Conservation (phyloP, 2,888 invertebrate species). For the Mimumesa dahlbomi region DNA sequence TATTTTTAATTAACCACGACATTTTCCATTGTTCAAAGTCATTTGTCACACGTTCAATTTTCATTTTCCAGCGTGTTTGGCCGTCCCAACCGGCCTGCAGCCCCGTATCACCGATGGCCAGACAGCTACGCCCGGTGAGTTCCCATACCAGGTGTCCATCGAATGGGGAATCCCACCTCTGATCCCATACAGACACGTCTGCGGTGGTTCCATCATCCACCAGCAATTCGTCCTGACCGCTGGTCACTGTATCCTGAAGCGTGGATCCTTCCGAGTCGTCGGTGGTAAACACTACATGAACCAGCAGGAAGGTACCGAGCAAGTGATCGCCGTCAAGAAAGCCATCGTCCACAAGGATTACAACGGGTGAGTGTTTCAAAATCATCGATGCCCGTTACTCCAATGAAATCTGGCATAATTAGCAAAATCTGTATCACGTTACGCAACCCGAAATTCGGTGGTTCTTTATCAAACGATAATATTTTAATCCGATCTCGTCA, state of each 20-base stretch:
- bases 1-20: too few species aligned
- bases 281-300: conserved; percentile 82
- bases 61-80: conserved; percentile 46
- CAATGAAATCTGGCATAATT: too few species aligned
- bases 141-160: conserved; percentile 79
- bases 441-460: too few species aligned
- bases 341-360: conserved; percentile 74
- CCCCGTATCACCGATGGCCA: conserved; percentile 69
- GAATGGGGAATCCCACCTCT: conserved; percentile 69
- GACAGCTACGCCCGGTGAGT: conserved; percentile 76
- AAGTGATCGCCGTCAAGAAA: conserved; percentile 66
- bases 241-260: conserved; percentile 77
- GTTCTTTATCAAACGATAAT: too few species aligned
- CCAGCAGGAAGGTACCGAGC: conserved; percentile 75
- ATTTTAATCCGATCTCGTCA: too few species aligned
- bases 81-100: conserved; percentile 30
- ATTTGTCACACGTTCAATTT: too few species aligned
- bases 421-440: too few species aligned
- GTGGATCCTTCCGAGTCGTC: conserved; percentile 76
- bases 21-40: too few species aligned
- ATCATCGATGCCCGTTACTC: too few species aligned
- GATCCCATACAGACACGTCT: conserved; percentile 74
- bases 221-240: conserved; percentile 79
- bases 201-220: conserved; percentile 80
- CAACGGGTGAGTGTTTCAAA: conserved; percentile 60